phyloP scores from a whole-genome alignment of 1,140 invertebrate genomes.

The Drosophila sproati region DNA sequence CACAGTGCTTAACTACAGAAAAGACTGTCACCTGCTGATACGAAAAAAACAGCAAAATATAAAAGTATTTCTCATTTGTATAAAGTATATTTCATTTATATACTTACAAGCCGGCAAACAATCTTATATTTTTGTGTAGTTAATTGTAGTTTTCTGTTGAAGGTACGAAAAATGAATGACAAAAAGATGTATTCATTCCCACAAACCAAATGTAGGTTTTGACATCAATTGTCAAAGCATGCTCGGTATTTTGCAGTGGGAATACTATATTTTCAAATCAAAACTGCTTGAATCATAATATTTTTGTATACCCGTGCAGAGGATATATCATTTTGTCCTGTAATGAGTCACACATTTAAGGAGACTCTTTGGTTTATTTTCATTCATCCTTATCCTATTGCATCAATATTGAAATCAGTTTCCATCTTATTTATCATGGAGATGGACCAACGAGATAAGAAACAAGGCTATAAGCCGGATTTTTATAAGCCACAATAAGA shows the following conservation, averaged over 20 bases:
- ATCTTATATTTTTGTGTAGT: constrained; percentile 11
- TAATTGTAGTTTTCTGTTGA: constrained; percentile 3
- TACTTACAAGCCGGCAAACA: constrained; percentile 29
- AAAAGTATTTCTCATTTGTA: no score
- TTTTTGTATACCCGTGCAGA: background rate
- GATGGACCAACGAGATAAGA: no score
- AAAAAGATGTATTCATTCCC: background rate
- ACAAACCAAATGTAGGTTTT: background rate
- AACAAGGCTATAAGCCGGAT: no score
- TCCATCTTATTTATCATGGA: no score
- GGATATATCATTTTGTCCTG: no score
- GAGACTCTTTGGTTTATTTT: no score
- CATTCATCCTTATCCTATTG: no score
- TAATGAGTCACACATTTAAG: no score
- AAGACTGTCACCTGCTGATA: constrained; percentile 10
- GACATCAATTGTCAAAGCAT: background rate
- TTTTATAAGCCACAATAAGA: no score
- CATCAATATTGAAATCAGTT: no score
- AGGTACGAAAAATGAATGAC: constrained; percentile 1
- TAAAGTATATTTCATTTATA: background rate
- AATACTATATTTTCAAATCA: background rate
- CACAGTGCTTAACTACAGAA: constrained; percentile 5
- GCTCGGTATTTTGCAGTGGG: background rate
- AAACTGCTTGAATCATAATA: no score
- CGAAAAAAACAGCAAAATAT: background rate